phyloP scores from a whole-genome alignment of 2,113 vertebrate species.

The Varanus komodoensis region DNA sequence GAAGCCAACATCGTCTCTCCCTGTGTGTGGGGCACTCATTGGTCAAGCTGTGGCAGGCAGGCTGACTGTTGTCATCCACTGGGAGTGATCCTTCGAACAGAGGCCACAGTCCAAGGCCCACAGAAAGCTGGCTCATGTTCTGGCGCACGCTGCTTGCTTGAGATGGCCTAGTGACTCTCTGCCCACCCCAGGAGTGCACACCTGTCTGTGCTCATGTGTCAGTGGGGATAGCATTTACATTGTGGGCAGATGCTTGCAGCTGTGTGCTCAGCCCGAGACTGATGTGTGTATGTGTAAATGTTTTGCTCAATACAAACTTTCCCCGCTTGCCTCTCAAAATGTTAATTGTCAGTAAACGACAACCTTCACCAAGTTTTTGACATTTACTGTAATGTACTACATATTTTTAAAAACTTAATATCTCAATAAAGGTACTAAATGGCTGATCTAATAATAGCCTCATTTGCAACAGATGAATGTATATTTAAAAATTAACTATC shows the following conservation, averaged over 20 bases:
- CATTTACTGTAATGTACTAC: slow-evolving; percentile 11
- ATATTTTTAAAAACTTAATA: not conserved
- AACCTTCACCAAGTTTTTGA: slow-evolving; percentile 1
- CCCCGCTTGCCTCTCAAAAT: not conserved
- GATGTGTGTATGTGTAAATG: not conserved
- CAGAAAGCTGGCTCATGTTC: not conserved
- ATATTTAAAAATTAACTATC: slow-evolving; percentile 44
- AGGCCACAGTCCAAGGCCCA: not conserved
- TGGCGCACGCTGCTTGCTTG: not conserved
- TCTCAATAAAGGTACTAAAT: slow-evolving; percentile 7
- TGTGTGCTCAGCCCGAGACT: not conserved
- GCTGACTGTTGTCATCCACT: not conserved
- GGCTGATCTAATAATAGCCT: slow-evolving; percentile 10
- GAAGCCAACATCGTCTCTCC: not conserved
- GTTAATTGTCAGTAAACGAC: slow-evolving; percentile 6
- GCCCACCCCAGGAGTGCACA: not conserved
- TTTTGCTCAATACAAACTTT: not conserved
- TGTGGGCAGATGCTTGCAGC: not conserved
- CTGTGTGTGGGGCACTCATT: not conserved
- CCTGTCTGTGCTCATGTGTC: not conserved
- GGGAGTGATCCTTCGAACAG: not conserved
- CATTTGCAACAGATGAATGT: slow-evolving; percentile 58
- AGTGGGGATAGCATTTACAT: not conserved
- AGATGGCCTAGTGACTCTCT: not conserved
- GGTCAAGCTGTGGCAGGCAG: not conserved